phyloP scores from a whole-genome alignment of 2,113 vertebrate genomes.

The Prietella phreatophila region DNA sequence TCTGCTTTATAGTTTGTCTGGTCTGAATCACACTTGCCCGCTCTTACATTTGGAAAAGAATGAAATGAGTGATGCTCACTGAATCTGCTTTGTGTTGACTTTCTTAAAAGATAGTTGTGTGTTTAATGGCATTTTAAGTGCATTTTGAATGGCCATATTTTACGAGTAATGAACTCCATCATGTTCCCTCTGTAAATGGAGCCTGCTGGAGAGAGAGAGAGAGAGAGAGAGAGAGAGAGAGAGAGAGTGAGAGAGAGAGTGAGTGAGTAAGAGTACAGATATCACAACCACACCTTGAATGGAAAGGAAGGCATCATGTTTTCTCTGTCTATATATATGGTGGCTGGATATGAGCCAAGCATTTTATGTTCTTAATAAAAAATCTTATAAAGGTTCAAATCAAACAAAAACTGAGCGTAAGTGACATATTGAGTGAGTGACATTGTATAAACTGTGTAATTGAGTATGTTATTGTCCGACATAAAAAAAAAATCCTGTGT shows the following conservation, averaged over 20 bases:
- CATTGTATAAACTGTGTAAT: not conserved
- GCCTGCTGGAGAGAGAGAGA: not conserved
- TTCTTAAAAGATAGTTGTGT: conserved; percentile 11
- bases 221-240: not conserved
- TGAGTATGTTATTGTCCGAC: not conserved
- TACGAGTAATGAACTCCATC: conserved; percentile 18
- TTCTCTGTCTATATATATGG: not conserved
- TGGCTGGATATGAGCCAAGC: not conserved
- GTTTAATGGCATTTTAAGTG: conserved; percentile 13
- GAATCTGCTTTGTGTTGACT: conserved; percentile 27
- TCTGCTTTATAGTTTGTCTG: conserved; percentile 54
- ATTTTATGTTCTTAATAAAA: not conserved
- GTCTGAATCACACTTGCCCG: conserved; percentile 60
- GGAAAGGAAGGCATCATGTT: not conserved
- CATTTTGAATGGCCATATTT: conserved; percentile 21
- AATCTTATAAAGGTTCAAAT: not conserved
- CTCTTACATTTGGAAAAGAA: conserved; percentile 53
- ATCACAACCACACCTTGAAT: conserved; percentile 9
- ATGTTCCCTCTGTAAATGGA: conserved; percentile 6
- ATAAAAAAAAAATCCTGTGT: no score
- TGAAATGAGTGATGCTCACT: conserved; percentile 52
- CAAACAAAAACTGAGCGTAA: not conserved
- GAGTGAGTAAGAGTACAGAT: not conserved
- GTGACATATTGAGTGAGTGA: not conserved
- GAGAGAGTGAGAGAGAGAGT: not conserved